phyloP scores from a whole-genome alignment of 2,113 vertebrate species.

The Rhinopomastus cyanomelas region DNA sequence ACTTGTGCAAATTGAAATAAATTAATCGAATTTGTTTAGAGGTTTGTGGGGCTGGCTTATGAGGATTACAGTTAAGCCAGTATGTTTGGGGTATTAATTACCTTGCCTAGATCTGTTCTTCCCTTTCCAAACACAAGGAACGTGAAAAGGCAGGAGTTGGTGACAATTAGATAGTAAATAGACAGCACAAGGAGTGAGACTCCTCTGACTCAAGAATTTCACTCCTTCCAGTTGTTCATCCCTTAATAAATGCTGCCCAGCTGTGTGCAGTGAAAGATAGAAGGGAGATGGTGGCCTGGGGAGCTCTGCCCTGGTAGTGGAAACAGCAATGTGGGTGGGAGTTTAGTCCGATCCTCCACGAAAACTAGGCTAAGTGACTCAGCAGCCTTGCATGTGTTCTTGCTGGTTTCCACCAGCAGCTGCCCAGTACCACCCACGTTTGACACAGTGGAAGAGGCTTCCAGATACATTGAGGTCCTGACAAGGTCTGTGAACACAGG shows the following conservation, averaged over 20 bases:
- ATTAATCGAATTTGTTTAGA: slow-evolving; percentile 67
- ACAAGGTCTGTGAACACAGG: not conserved
- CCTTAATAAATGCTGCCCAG: not conserved
- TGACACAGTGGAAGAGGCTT: not conserved
- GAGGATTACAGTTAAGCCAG: slow-evolving; percentile 47
- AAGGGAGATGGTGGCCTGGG: not conserved
- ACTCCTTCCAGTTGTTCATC: not conserved
- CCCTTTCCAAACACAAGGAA: slow-evolving; percentile 4
- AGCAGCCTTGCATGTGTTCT: not conserved
- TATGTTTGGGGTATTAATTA: slow-evolving; percentile 55
- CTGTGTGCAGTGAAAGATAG: not conserved
- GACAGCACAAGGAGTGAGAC: not conserved
- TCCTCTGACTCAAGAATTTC: not conserved
- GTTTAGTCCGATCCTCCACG: not conserved
- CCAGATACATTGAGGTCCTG: not conserved
- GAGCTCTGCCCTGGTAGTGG: not conserved
- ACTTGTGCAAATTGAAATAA: slow-evolving; percentile 65
- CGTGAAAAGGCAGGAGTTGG: not conserved
- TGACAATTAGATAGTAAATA: slow-evolving; percentile 22
- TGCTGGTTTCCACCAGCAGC: not conserved
- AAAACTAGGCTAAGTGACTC: not conserved
- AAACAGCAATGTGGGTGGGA: not conserved
- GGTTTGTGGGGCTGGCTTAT: slow-evolving; percentile 49
- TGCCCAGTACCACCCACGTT: slow-evolving; percentile 5
- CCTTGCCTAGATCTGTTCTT: slow-evolving; percentile 19